Conservation (phyloP, 2,888 invertebrate species). For the Caenorhabditis sp. region DNA sequence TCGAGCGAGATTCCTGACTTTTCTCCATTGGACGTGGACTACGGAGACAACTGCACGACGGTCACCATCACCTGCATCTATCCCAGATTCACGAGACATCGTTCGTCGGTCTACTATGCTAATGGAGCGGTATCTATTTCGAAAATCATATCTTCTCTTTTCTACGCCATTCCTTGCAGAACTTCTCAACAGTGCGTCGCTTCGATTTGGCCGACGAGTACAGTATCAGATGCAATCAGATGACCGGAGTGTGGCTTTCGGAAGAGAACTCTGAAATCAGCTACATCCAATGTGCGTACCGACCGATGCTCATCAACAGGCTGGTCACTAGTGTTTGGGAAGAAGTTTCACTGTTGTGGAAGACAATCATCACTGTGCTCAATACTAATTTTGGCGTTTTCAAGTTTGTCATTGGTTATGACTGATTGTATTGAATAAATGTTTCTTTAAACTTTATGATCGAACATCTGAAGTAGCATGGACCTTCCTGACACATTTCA, state of each 20-base stretch:
- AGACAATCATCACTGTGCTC: constrained; percentile 5
- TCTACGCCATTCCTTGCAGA: constrained; percentile 11
- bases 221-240: constrained; percentile 36
- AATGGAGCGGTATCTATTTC: constrained; percentile 18
- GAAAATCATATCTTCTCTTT: background rate
- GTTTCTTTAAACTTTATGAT: background rate
- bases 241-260: constrained; percentile 35
- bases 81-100: constrained; percentile 31
- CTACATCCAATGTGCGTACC: constrained; percentile 37
- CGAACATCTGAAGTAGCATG: too few relatives aligned
- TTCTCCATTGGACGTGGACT: constrained; percentile 19
- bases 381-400: constrained; percentile 24
- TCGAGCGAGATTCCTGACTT: constrained; percentile 10
- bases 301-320: constrained; percentile 34
- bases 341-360: constrained; percentile 12
- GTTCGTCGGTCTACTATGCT: constrained; percentile 31
- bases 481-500: too few relatives aligned
- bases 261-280: constrained; percentile 29
- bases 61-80: constrained; percentile 30
- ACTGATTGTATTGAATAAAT: constrained; percentile 17
- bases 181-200: constrained; percentile 30
- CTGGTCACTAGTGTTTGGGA: constrained; percentile 21
- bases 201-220: constrained; percentile 32
- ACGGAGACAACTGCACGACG: constrained; percentile 22
- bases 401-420: constrained; percentile 34